Conservation (phyloP, 1,140 invertebrate genomes). For the Lerema accius region DNA sequence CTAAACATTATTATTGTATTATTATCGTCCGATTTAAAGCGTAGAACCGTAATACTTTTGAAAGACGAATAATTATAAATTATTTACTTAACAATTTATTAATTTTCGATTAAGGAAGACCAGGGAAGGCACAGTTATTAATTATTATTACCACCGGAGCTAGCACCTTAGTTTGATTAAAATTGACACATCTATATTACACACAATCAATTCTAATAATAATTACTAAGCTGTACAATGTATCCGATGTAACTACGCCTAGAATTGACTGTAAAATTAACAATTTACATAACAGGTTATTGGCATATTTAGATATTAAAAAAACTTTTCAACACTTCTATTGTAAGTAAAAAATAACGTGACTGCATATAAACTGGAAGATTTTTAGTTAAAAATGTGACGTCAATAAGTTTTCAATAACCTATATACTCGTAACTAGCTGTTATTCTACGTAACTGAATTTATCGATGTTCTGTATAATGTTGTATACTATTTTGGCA, state of each 20-base stretch:
- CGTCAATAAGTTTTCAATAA: constrained; percentile 19
- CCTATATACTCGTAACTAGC: constrained; percentile 5
- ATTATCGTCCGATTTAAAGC: constrained; percentile 73
- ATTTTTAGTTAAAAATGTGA: too few species aligned
- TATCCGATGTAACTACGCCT: constrained; percentile 1
- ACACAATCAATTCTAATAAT: constrained; percentile 21
- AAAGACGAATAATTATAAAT: constrained; percentile 50
- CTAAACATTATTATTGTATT: constrained; percentile 58
- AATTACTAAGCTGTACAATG: neutral
- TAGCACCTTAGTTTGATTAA: constrained; percentile 31
- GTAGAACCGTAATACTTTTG: constrained; percentile 75
- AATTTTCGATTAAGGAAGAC: constrained; percentile 58
- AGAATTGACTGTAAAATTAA: constrained; percentile 11
- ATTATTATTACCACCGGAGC: constrained; percentile 38
- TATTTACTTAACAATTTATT: constrained; percentile 43
- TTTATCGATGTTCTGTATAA: constrained; percentile 21
- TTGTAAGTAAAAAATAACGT: too few species aligned
- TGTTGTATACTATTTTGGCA: constrained; percentile 74
- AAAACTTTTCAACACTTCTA: too few species aligned
- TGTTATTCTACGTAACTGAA: constrained; percentile 10
- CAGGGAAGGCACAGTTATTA: constrained; percentile 53
- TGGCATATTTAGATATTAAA: too few species aligned
- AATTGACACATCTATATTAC: constrained; percentile 24
- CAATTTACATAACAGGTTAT: constrained; percentile 21
- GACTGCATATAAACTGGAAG: too few species aligned